Evolutionary conservation across 2,888 invertebrate species (phyloP), one percentile per base, ranked within the genome.

Genomic region (Nomada hirtipes): DNA sequence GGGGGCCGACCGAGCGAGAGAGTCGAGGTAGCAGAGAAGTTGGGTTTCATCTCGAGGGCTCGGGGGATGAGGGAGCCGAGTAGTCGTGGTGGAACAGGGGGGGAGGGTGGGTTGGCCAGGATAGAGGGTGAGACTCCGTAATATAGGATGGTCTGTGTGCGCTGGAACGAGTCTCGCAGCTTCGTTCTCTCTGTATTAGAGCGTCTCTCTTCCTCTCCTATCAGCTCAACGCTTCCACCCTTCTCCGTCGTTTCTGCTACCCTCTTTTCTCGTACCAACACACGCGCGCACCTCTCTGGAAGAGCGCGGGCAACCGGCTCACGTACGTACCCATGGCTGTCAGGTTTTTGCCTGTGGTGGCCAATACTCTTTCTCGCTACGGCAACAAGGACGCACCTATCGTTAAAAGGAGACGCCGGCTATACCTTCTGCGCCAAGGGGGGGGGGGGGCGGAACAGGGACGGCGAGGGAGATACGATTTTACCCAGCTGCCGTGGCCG

Each of bases 31-130:
- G 85, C 79, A 79, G 90, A 91, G 92, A 92, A 92, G 93, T 93
- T 92, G 92, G 90, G 92, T 93, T 93, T 93, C 93, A 93, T 93
- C 92, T 93, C 92, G 92, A 90, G 91, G 91, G 91, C 89, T 90
- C 88, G 84, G 89, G 84, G 87, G 86, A 84, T 82, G 86, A 79
- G 76, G 81, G 71, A 82, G 84, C 72, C 60, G 29, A 50, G 75
- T 86, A 55, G 80, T 50, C 13, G 74, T 72, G 50, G 76, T 68
- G 65, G 78, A 47, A 47, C 68, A 52, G 82, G 70, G 61, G 70
- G 60, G 71, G 78, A 68, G 84, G 79, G 70, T 69, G 74, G 80
- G 84, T 85, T 81, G 82, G 87, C 85, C 87, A 84, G 84, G 88
- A 86, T 87, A 86, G 89, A 88, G 90, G 89, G 88, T 89, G 91